A percentile compares a stretch with the other conserved stretches of the same genome.
Conservation (phyloP, 2,888 invertebrate species). For the Meghimatium bilineatum region DNA sequence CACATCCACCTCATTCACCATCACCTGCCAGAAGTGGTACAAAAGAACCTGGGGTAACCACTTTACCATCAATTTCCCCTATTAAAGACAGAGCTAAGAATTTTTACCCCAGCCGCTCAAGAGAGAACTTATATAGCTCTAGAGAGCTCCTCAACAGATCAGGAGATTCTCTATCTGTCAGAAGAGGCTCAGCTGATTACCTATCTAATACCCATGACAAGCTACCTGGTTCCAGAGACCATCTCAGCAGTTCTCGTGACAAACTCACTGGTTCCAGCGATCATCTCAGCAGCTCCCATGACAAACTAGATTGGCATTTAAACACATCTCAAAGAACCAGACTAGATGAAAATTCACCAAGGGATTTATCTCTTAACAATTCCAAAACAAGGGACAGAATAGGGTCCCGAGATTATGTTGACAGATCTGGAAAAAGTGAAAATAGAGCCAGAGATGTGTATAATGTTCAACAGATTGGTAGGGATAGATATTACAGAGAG, state of each 20-base stretch:
- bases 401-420: constrained; percentile 25
- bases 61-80: constrained; percentile 36
- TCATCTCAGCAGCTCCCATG: constrained; percentile 6
- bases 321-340: constrained; percentile 32
- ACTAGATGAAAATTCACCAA: constrained; percentile 32
- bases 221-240: constrained; percentile 1
- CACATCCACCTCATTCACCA: constrained; percentile 41
- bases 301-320: constrained; percentile 4
- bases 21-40: constrained; percentile 36
- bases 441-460: constrained; percentile 13
- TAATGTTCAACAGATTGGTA: constrained; percentile 18
- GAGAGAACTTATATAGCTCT: constrained; percentile 48
- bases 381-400: constrained; percentile 32
- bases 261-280: neutral
- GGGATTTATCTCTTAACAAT: constrained; percentile 33
- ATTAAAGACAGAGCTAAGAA: constrained; percentile 52
- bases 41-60: neutral
- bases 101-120: constrained; percentile 50
- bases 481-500: constrained; percentile 21
- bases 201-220: constrained; percentile 24
- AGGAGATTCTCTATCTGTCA: constrained; percentile 36
- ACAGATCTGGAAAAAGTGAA: neutral
- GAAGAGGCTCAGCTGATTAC: constrained; percentile 17
- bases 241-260: constrained; percentile 2
- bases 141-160: constrained; percentile 42